phyloP scores from a whole-genome alignment of 2,888 invertebrate genomes.

The Aphodius granarius region DNA sequence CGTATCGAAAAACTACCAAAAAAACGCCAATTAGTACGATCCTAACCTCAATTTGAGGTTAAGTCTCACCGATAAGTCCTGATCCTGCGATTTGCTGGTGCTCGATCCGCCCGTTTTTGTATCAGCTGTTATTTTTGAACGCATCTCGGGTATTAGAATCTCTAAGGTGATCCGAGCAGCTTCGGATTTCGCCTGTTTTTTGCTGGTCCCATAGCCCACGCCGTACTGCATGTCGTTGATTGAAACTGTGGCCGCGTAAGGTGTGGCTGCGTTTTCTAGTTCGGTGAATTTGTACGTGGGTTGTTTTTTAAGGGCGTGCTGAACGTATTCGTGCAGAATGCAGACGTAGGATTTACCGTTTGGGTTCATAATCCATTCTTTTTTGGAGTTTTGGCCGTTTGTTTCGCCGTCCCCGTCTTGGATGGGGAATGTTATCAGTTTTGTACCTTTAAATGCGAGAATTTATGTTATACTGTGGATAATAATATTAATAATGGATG shows the following conservation, averaged over 20 bases:
- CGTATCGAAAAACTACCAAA: slow-evolving; percentile 80
- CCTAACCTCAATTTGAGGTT: neutral
- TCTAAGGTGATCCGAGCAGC: slow-evolving; percentile 89
- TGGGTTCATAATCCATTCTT: slow-evolving; percentile 97
- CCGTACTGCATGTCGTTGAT: slow-evolving; percentile 94
- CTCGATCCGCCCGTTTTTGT: slow-evolving; percentile 54
- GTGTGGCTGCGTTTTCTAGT: slow-evolving; percentile 89
- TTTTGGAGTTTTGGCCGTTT: slow-evolving; percentile 54
- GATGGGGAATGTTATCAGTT: slow-evolving; percentile 88
- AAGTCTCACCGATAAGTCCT: slow-evolving; percentile 57
- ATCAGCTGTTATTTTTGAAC: slow-evolving; percentile 74
- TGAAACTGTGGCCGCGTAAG: slow-evolving; percentile 91
- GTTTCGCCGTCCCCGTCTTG: slow-evolving; percentile 53
- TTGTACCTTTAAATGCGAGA: slow-evolving; percentile 61
- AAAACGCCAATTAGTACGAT: neutral
- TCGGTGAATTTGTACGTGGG: slow-evolving; percentile 92
- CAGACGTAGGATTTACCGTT: slow-evolving; percentile 94
- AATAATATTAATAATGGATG: neutral
- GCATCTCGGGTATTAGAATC: slow-evolving; percentile 91
- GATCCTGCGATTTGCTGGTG: slow-evolving; percentile 53
- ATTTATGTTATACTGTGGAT: neutral
- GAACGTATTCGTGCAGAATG: slow-evolving; percentile 96
- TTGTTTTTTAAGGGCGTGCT: slow-evolving; percentile 91
- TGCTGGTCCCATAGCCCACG: slow-evolving; percentile 90
- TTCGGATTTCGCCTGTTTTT: slow-evolving; percentile 93